Evolutionary conservation across 2,797 vertebrate genomes (phyloP), one percentile per base, ranked within the genome.

Genomic region (Tadarida brasiliensis): DNA sequence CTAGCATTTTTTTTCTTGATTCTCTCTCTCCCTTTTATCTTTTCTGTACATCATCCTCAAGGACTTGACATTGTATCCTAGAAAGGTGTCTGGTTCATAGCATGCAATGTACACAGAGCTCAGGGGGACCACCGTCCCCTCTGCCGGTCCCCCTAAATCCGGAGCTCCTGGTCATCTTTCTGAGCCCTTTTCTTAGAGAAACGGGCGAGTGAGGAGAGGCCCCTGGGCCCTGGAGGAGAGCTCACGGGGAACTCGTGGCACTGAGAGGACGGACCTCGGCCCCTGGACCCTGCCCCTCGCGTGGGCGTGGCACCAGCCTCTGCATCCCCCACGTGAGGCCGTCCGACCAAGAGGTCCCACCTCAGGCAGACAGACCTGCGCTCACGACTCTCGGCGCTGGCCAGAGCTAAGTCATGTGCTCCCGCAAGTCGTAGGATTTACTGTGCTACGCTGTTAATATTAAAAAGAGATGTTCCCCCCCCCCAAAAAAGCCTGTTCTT

Each of bases 251-350:
- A 2, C 22, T 24, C 11, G 14, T 11, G 11, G 5, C n/a, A 15
- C n/a, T 39, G 44, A 15, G 28, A 49, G 9, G 16, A 2, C 11
- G 12, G 68, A 22, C 2, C 5, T 5, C 1, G 0, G 51, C 39
- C 49, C 12, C 26, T 65, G 68, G 5, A 71, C 22, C 30, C 28
- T 26, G 12, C 44, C 35, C 5, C 20, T 20, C 51, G 1, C 8
- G 24, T 35, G 73, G 14, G 1, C 14, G 7, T 57, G 22, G 8
- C 3, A 0, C 6, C 44, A 14, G 28, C 33, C 65, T n/a, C 63
- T 19, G 59, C 65, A 5, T 30, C 51, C 16, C 51, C 10, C 49
- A 14, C 5, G 49, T 3, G 16, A 54, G 35, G 65, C 24, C 39
- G 3, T 76, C 33, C 82, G 65, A 87, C 16, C 19, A 11, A 87